Conservation (phyloP, 2,797 vertebrate genomes). For the Sternotherus odoratus region DNA sequence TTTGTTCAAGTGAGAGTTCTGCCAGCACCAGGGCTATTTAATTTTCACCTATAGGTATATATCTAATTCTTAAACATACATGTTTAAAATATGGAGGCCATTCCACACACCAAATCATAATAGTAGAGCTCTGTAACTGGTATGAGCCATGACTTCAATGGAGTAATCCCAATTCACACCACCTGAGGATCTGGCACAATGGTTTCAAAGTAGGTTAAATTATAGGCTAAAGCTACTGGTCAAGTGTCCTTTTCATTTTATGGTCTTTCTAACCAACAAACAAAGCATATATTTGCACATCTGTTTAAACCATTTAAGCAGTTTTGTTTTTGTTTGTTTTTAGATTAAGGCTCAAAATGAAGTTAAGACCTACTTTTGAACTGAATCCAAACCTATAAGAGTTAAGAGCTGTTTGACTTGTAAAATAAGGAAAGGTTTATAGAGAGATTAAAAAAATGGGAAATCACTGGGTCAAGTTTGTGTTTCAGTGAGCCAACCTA, state of each 20-base stretch:
- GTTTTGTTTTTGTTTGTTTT: conserved; percentile 61
- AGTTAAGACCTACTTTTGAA: conserved; percentile 26
- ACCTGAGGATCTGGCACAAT: not conserved
- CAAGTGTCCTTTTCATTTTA: conserved; percentile 14
- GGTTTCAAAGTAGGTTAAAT: conserved; percentile 18
- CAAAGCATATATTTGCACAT: conserved; percentile 25
- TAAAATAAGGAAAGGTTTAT: conserved; percentile 48
- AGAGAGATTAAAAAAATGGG: conserved; percentile 37
- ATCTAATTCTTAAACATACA: not conserved
- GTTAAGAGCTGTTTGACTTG: conserved; percentile 14
- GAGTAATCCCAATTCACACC: not conserved
- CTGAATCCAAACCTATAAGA: not conserved
- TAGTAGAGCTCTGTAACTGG: not conserved
- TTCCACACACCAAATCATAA: not conserved
- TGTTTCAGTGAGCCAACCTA: conserved; percentile 36
- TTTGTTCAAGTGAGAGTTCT: conserved; percentile 11
- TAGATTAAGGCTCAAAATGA: conserved; percentile 20
- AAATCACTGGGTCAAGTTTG: conserved; percentile 10
- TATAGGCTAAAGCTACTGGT: not conserved
- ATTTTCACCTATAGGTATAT: not conserved
- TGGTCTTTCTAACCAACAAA: conserved; percentile 39
- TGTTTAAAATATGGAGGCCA: not conserved
- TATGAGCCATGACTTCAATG: not conserved
- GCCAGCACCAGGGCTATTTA: not conserved
- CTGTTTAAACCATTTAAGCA: conserved; percentile 49